Evolutionary conservation across 1,140 invertebrate species (phyloP).

Genomic region (Drosophila tropicalis): DNA sequence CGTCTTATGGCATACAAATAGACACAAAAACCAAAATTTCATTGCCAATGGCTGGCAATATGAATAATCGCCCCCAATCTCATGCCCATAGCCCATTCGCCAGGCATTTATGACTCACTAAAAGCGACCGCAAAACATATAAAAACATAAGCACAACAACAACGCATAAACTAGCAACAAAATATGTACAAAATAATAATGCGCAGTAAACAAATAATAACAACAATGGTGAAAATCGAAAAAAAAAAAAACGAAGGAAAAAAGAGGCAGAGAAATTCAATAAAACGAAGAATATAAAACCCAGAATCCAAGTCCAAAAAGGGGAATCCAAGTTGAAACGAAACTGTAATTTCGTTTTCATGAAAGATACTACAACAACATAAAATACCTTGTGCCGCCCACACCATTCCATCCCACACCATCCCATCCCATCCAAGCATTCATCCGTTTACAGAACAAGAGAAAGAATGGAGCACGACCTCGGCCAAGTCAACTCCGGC

Average conservation of each 20-base stretch:
- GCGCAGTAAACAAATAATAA: slow-evolving; percentile 64
- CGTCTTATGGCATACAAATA: slow-evolving; percentile 17
- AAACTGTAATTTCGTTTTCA: slow-evolving; percentile 27
- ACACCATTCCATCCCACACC: slow-evolving; percentile 4
- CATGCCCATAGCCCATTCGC: not conserved
- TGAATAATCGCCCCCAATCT: slow-evolving; percentile 1
- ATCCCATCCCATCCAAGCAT: not conserved
- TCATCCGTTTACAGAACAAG: slow-evolving; percentile 6
- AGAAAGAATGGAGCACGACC: slow-evolving; percentile 44
- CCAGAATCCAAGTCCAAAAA: slow-evolving; percentile 22
- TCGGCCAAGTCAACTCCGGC: slow-evolving; percentile 54
- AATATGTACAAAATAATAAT: slow-evolving; percentile 55
- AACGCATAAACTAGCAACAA: slow-evolving; percentile 35
- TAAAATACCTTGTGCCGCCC: slow-evolving; percentile 66
- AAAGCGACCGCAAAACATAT: slow-evolving; percentile 15
- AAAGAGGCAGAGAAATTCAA: slow-evolving; percentile 15
- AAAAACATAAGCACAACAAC: slow-evolving; percentile 19
- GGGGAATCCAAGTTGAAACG: slow-evolving; percentile 5
- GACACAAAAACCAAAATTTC: slow-evolving; percentile 33
- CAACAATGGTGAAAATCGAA: not conserved
- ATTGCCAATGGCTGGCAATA: slow-evolving; percentile 17
- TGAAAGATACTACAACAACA: slow-evolving; percentile 45
- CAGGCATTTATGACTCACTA: slow-evolving; percentile 54
- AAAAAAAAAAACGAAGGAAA: slow-evolving; percentile 11
- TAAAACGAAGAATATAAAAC: slow-evolving; percentile 42